These are phyloP conservation scores for Calephelis perditalis DNA, from an alignment of 2,888 invertebrate species.

Conservation along the genomic window DNA sequence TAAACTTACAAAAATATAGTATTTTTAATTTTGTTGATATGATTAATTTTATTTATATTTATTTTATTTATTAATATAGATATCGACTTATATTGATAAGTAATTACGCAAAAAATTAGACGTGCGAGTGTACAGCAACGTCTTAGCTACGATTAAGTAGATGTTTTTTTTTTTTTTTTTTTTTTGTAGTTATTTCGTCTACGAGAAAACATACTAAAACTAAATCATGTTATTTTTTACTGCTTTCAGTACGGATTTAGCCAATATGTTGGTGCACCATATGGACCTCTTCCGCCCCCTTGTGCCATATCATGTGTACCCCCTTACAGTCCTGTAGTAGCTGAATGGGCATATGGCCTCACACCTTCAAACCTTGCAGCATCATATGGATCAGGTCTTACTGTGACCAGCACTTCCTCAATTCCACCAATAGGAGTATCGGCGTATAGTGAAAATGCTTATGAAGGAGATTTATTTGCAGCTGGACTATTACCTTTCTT, in stretches of 20 bases:
- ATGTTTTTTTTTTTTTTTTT: too few relatives aligned
- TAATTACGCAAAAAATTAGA: too few relatives aligned
- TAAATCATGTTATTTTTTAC: not conserved
- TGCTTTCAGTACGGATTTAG: conserved; percentile 29
- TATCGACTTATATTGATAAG: too few relatives aligned
- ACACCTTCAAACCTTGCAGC: not conserved
- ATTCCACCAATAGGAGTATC: not conserved
- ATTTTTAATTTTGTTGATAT: too few relatives aligned
- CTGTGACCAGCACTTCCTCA: not conserved
- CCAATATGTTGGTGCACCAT: conserved; percentile 22
- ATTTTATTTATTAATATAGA: too few relatives aligned
- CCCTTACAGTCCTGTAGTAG: not conserved
- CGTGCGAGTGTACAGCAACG: too few relatives aligned
- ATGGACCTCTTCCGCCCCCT: conserved; percentile 14
- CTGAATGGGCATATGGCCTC: not conserved
- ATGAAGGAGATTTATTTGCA: not conserved
- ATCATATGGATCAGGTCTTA: not conserved
- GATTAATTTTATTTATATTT: too few relatives aligned
- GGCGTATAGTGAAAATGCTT: not conserved
- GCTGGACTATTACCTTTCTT: not conserved
- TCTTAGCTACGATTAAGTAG: too few relatives aligned
- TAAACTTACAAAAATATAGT: too few relatives aligned
- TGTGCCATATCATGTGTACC: not conserved
- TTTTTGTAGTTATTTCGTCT: too few relatives aligned
- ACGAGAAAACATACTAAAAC: not conserved